Base-by-base conservation (phyloP, 2,113 vertebrate species). In the Daphoenositta chrysoptera region DNA sequence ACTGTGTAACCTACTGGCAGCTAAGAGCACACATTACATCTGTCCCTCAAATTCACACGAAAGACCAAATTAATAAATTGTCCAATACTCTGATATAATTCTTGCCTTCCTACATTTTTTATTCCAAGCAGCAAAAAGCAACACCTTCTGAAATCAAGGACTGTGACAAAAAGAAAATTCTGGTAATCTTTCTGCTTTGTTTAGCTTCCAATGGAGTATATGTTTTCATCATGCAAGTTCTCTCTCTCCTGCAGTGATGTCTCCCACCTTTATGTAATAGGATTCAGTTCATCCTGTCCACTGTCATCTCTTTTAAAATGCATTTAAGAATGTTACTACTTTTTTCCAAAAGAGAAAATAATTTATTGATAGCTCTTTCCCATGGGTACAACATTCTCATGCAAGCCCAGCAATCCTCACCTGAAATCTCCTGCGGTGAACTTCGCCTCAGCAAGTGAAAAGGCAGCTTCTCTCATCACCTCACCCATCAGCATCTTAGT, bases 401-500 rank as follows among this genome's bases (percentile, higher is more conserved):
- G 28, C 18, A 87, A 87, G 51, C 47, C 66, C 53, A 73, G n/a
- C 35, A 81, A 60, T n/a, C n/a, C 95, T 98, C 89, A 99, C 99
- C 99, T 99, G 97, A 99, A 99, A 97, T 99, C 99, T 91, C 99
- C 99, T 76, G 99, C 99, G 58, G 99, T 98, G 97, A 99, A 99
- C 92, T 99, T 99, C 56, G 99, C 99, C 95, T 99, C 99, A 33
- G 99, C 99, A 94, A 99, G 97, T 51, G 99, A 99, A 94, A 99
- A 99, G 50, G 99, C 99, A 19, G 99, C 99, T 97, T 99, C 99
- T 95, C 99, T 98, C 99, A 99, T 99, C 87, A 99, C 99, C 87
- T 99, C 99, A 68, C 99, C 99, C 99, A 99, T 99, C 91, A 99
- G 97, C 92, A 99, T 99, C 97, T 99, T 99, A 30, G 99, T 99